These are phyloP conservation scores for Stenolophus ochropezus DNA, from an alignment of 2,888 invertebrate genomes.

Conservation along the genomic window DNA sequence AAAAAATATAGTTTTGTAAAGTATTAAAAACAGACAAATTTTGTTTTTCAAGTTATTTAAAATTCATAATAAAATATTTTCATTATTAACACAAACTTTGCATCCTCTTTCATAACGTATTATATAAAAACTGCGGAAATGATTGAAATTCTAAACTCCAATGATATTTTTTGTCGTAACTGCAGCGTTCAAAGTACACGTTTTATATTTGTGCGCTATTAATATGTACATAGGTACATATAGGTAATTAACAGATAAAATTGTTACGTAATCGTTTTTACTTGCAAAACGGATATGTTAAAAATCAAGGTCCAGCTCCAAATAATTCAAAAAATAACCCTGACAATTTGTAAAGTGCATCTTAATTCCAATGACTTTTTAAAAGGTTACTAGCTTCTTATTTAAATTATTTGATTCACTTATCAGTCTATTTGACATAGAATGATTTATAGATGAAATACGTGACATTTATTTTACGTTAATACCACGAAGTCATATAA, in stretches of 20 bases:
- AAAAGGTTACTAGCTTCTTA: constrained; percentile 11
- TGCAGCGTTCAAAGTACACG: constrained; percentile 27
- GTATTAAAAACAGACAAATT: not conserved
- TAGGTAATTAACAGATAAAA: constrained; percentile 21
- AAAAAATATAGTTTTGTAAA: no score
- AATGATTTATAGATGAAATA: not conserved
- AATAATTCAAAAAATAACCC: constrained; percentile 29
- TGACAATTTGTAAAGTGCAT: constrained; percentile 30
- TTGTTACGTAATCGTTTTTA: constrained; percentile 24
- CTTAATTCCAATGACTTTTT: constrained; percentile 7
- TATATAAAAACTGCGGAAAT: not conserved
- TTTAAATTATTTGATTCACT: not conserved
- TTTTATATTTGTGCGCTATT: constrained; percentile 27
- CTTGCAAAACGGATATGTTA: constrained; percentile 7
- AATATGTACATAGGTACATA: constrained; percentile 6
- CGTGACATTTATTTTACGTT: not conserved
- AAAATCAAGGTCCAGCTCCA: constrained; percentile 24
- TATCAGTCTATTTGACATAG: constrained; percentile 1
- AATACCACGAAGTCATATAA: not conserved
- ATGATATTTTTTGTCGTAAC: not conserved
- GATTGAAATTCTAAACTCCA: not conserved
- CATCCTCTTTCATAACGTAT: not conserved
- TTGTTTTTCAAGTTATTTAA: not conserved
- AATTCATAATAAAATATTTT: not conserved
- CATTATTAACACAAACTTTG: not conserved